These are phyloP conservation scores for Cephalopterus ornatus DNA, from an alignment of 2,113 vertebrate genomes.

Conservation along the genomic window DNA sequence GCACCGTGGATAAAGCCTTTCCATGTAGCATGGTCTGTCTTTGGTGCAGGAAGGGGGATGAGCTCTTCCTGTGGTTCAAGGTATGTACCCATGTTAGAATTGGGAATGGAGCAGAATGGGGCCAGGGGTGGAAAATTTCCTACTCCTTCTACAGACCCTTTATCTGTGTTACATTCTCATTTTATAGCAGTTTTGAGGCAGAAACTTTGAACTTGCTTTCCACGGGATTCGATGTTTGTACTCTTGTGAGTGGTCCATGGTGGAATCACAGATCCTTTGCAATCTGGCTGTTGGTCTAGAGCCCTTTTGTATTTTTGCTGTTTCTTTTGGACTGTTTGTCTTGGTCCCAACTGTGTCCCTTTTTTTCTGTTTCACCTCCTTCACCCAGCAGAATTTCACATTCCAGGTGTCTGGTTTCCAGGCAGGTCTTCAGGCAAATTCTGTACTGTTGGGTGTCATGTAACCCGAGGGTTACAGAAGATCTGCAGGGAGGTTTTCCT, in stretches of 20 bases:
- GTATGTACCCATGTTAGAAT: neutral
- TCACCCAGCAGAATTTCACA: neutral
- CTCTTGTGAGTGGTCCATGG: neutral
- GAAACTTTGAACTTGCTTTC: neutral
- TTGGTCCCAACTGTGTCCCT: neutral
- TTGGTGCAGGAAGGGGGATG: neutral
- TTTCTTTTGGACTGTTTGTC: neutral
- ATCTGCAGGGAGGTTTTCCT: constrained; percentile 9
- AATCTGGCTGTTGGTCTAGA: neutral
- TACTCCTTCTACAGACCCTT: neutral
- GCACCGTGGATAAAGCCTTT: neutral
- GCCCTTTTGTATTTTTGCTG: neutral
- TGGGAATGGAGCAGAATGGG: rapidly evolving
- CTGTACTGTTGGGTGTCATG: neutral
- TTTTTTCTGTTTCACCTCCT: neutral
- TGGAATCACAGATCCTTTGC: neutral
- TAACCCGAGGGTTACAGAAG: neutral
- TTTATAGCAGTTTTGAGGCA: neutral
- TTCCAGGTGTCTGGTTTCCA: constrained; percentile 17
- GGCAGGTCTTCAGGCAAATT: constrained; percentile 25
- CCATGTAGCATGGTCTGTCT: neutral
- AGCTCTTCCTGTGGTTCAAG: neutral
- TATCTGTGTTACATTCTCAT: neutral
- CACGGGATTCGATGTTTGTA: neutral
- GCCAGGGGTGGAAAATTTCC: neutral